phyloP scores from a whole-genome alignment of 2,888 invertebrate species.

The Unio pictorum region DNA sequence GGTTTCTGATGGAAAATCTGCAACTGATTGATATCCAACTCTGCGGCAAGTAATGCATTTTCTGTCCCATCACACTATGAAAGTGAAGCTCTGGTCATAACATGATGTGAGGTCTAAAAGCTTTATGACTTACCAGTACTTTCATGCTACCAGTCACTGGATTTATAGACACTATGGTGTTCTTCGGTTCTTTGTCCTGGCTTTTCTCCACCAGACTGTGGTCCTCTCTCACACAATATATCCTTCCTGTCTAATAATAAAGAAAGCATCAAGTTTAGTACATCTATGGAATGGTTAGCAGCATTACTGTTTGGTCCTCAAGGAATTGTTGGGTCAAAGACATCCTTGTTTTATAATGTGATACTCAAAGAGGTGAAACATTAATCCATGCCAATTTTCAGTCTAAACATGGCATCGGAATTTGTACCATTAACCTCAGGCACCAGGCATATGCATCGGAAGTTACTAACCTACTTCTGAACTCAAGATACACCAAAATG shows the following conservation, averaged over 20 bases:
- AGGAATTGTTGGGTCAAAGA: background rate
- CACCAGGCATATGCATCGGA: no score
- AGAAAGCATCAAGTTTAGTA: background rate
- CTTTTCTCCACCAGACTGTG: slow-evolving; percentile 48
- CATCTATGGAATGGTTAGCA: background rate
- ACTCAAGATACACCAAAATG: no score
- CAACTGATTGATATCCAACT: background rate
- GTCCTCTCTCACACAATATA: slow-evolving; percentile 63
- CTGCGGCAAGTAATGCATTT: background rate
- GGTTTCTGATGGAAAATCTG: no score
- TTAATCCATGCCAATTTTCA: no score
- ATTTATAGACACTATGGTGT: slow-evolving; percentile 56
- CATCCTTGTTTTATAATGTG: no score
- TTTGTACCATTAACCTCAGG: no score
- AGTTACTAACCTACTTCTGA: no score
- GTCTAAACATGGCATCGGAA: no score
- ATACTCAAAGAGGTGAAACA: no score
- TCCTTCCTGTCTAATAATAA: slow-evolving; percentile 39
- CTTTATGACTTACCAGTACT: slow-evolving; percentile 48
- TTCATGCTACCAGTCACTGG: slow-evolving; percentile 49
- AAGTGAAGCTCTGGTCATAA: background rate
- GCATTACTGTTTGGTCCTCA: background rate
- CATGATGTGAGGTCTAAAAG: no score
- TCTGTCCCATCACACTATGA: background rate
- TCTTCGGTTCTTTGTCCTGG: slow-evolving; percentile 55